These are phyloP conservation scores for Tragelaphus oryx DNA, from an alignment of 2,797 vertebrate genomes.

Conservation along the genomic window DNA sequence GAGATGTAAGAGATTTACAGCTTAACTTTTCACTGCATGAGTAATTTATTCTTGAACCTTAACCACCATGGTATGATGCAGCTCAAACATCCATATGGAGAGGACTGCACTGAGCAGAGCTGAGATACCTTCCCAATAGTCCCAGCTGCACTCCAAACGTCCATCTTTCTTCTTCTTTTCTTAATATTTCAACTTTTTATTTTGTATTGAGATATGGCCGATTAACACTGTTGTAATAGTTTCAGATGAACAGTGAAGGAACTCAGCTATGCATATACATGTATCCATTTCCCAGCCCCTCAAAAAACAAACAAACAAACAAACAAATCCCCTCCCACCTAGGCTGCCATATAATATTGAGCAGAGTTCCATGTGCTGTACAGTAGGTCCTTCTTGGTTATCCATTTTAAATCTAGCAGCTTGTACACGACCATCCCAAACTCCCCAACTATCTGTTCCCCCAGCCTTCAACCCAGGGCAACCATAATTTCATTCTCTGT, in stretches of 20 bases:
- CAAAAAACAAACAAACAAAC: not conserved
- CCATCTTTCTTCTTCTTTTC: not conserved
- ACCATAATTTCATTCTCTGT: not conserved
- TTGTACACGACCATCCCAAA: not conserved
- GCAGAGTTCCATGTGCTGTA: not conserved
- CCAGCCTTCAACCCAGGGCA: not conserved
- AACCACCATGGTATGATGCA: not conserved
- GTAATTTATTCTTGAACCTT: not conserved
- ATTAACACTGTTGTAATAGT: not conserved
- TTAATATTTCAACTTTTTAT: not conserved
- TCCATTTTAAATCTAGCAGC: not conserved
- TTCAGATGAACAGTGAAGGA: not conserved
- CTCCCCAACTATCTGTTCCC: not conserved
- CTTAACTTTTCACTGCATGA: not conserved
- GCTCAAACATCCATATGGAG: not conserved
- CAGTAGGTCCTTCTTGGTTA: not conserved
- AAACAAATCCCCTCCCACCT: not conserved
- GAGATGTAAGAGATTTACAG: not conserved
- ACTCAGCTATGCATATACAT: not conserved
- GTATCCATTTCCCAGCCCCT: not conserved
- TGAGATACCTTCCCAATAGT: rapidly evolving
- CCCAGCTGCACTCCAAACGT: too few species aligned
- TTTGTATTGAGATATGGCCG: not conserved
- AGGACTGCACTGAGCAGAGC: too few species aligned
- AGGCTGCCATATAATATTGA: not conserved